Evolutionary conservation across 2,888 invertebrate species (phyloP), one percentile per base, ranked within the genome.

Genomic region (Slavum lentiscoides): DNA sequence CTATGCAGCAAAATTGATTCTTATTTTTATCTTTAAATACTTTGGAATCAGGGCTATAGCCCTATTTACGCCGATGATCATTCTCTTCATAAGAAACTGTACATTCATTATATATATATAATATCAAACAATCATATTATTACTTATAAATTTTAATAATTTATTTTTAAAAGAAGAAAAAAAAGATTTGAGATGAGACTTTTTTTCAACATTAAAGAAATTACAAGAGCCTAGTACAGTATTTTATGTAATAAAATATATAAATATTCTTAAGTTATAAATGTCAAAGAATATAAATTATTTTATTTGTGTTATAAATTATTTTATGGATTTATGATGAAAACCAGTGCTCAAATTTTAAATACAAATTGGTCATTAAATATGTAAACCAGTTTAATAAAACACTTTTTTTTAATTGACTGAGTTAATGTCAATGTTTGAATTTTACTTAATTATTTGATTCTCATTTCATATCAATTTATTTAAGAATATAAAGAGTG

Each of bases 401-500:
- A 9, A 49, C 1, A 43, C 9, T 19, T 30, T 67, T 69, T 58
- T 39, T 19, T 15, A 30, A 37, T 58, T 37, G 49, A 49, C 11
- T 49, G 53, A 17, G 15, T 15, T 17, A 19, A 5, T 55, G 17
- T 66, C 17, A 55, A 55, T 39, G 19, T 74, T 49, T 53, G 19
- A 58, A 43, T 39, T 75, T 58, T 39, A 67, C 37, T 49, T 59
- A 43, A 67, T 7, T 43, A 58, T 58, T 43, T 64, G 5, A 75
- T 43, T 67, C 30, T 75, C 15, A 5, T 49, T 59, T 67, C 67
- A 68, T 75, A 75, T 75, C 75, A 75, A 23, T 75, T 59, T 43
- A 68, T 59, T 67, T 21, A 66, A 74, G 21, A 74, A 13, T 59
- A 58, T 39, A 39, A 30, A 59, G 8, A 58, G 7, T 43, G 58